Evolutionary conservation across 37 sponge, comb jelly and placozoan species (phyloP).

Genomic region (Ianthella basta): DNA sequence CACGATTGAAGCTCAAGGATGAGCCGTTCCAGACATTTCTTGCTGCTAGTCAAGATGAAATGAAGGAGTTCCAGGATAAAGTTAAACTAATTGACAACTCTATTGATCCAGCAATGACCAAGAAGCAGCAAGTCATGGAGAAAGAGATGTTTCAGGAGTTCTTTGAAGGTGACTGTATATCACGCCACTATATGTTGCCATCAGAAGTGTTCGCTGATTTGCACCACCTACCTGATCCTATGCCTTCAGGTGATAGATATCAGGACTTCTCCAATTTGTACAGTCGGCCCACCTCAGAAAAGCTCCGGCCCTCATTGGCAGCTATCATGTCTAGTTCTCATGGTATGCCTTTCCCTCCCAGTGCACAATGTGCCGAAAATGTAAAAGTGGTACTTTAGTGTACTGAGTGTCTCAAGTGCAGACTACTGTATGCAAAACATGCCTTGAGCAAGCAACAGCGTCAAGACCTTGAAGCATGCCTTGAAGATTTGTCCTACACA

Average conservation of each 20-base stretch:
- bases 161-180: conserved; percentile 39
- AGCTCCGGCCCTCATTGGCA: conserved; percentile 39
- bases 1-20: too few species aligned
- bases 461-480: conserved; percentile 11
- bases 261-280: conserved; percentile 38
- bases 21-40: too few species aligned
- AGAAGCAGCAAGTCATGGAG: neutral
- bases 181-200: conserved; percentile 53
- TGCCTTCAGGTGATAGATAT: conserved; percentile 41
- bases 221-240: conserved; percentile 56
- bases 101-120: conserved; percentile 8
- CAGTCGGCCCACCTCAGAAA: conserved; percentile 37
- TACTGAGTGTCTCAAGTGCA: conserved; percentile 43
- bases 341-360: conserved; percentile 53
- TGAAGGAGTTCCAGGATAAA: neutral
- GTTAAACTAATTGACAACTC: conserved; percentile 11
- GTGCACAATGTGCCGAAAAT: conserved; percentile 58
- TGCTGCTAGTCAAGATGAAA: conserved; percentile 18
- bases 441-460: conserved; percentile 35
- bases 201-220: conserved; percentile 37
- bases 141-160: conserved; percentile 35
- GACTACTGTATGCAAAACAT: conserved; percentile 45
- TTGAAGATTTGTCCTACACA: conserved; percentile 36
- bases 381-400: conserved; percentile 54
- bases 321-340: neutral